Evolutionary conservation across 2,888 invertebrate species (phyloP).

Genomic region (Caenorhabditis sinica): DNA sequence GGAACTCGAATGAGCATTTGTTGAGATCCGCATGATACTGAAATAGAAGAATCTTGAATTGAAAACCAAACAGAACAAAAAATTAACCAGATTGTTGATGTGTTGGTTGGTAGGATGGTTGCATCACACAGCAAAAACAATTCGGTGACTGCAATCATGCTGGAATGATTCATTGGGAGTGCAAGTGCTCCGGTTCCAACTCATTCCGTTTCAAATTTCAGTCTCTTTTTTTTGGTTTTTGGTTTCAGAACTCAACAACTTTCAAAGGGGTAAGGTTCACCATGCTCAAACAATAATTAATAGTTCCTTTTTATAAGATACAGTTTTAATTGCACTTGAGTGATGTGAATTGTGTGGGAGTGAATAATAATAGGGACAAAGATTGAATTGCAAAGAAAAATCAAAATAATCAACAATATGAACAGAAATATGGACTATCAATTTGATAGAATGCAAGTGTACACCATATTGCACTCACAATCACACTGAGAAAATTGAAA

Average conservation of each 20-base stretch:
- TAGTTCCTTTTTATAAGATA: not conserved
- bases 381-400: not conserved
- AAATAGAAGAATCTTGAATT: constrained; percentile 11
- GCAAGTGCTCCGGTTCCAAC: constrained; percentile 50
- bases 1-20: constrained; percentile 64
- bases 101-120: constrained; percentile 30
- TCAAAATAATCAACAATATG: constrained; percentile 12
- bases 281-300: constrained; percentile 23
- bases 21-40: constrained; percentile 58
- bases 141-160: constrained; percentile 56
- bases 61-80: not conserved
- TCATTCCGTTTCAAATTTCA: not conserved
- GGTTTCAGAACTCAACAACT: not conserved
- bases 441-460: constrained; percentile 26
- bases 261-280: not conserved
- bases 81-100: constrained; percentile 35
- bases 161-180: constrained; percentile 34
- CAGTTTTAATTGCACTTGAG: constrained; percentile 44
- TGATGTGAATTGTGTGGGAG: constrained; percentile 13
- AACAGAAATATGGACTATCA: not conserved
- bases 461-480: constrained; percentile 30
- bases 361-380: not conserved
- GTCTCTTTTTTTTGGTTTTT: not conserved
- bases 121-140: constrained; percentile 52
- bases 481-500: constrained; percentile 30